Evolutionary conservation across 2,888 invertebrate genomes (phyloP), one percentile per base, ranked within the genome.

Genomic region (Chalcis sispes): DNA sequence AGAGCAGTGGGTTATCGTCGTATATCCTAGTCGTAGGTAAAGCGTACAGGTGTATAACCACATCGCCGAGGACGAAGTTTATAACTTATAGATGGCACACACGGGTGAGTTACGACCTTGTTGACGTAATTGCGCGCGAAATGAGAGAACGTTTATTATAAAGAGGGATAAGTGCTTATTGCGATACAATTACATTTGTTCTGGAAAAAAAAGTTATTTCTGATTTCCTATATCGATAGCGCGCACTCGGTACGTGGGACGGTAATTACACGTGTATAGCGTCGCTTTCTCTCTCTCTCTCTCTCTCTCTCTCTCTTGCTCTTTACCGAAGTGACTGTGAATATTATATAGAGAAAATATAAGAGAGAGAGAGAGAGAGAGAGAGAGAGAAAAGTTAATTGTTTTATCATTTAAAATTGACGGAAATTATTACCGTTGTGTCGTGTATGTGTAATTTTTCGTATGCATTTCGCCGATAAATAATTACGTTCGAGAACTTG

Each of bases 141-240:
- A 69, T 59, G 72, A 61, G 65, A 65, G 72, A 77, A 71, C 76
- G 75, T 75, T 79, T 80, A 75, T 72, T 75, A 69, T 78, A 73
- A 56, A 54, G 59, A 75, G 74, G 74, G 70, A 79, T 65, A 73
- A 73, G 50, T 71, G 67, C 66, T 65, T 67, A 59, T 72, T 72
- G 54, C 74, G 61, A 25, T 59, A 69, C n/a, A 56, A 48, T 62
- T 62, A 46, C 40, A 66, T 46, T 65, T 52, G 61, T 64, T 69
- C 74, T 61, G 25, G 23, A 42, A 61, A 61, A n/a, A n/a, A n/a
- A n/a, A n/a, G 36, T 40, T 52, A 54, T 50, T 65, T 36, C 13
- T 25, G 46, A 66, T 73, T 65, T 73, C 23, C 50, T 40, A 50
- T 10, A 58, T 36, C 52, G 61, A 70, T 61, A 70, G 8, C 8